A percentile compares a stretch with the other conserved stretches of the same genome.
Evolutionary conservation across 2,888 invertebrate species (phyloP).

Genomic region (Alcis repandata): DNA sequence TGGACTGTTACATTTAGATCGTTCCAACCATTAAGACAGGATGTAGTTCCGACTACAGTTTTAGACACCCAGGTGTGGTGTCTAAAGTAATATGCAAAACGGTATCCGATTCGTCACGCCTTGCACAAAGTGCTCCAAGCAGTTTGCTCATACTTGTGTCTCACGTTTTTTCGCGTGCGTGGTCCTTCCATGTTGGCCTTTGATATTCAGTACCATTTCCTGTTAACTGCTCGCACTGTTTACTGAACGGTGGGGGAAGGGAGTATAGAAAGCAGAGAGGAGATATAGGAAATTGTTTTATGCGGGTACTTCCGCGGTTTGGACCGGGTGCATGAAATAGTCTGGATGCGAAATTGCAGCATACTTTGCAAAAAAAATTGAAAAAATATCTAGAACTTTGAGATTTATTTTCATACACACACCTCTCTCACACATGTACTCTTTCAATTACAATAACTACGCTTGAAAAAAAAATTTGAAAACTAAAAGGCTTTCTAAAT

Average conservation of each 20-base stretch:
- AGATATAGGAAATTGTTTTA: conserved; percentile 38
- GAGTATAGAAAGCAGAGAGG: not conserved
- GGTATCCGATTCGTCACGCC: too few relatives aligned
- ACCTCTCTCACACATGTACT: too few relatives aligned
- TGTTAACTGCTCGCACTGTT: conserved; percentile 13
- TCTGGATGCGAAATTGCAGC: not conserved
- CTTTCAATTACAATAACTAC: too few relatives aligned
- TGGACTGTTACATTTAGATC: too few relatives aligned
- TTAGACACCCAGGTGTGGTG: too few relatives aligned
- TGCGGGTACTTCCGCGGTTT: conserved; percentile 15
- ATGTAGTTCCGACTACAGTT: too few relatives aligned
- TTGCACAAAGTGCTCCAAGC: not conserved
- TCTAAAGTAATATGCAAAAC: too few relatives aligned
- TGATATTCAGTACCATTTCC: conserved; percentile 14
- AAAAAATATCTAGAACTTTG: too few relatives aligned
- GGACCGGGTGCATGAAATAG: not conserved
- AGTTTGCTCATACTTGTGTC: not conserved
- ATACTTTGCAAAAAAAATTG: not conserved
- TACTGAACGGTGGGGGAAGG: conserved; percentile 8
- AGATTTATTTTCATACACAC: too few relatives aligned
- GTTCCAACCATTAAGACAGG: too few relatives aligned
- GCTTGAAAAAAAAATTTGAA: too few relatives aligned
- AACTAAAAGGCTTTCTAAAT: too few relatives aligned
- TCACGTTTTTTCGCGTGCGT: not conserved
- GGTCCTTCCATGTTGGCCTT: not conserved